Evolutionary conservation across 2,113 vertebrate species (phyloP), one percentile per base, ranked within the genome.

Genomic region (Tichodroma muraria): DNA sequence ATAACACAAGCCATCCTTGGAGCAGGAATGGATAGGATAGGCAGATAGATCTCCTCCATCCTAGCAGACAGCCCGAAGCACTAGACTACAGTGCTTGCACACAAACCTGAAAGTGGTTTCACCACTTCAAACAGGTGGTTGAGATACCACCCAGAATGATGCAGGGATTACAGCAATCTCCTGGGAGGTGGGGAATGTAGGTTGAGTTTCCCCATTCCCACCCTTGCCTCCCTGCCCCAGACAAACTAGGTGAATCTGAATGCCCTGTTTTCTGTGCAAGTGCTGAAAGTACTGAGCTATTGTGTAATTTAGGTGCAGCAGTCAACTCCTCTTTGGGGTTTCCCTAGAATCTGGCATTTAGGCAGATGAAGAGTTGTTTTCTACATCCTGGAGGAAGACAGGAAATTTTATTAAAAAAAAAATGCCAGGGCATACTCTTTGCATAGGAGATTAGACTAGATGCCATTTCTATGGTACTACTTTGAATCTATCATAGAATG

Each of bases 61-160:
- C 64, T 65, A 63, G 71, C 85, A 93, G 79, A 90, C 35, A 88
- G 82, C 88, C 94, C 54, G 85, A 85, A 95, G 95, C 96, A 53
- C 47, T 69, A 90, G 71, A 57, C 75, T 85, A n/a, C 40, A 65
- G 68, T 20, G 45, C 85, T 85, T 60, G 63, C 69, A 88, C 76
- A 40, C 53, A 56, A 93, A 71, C 45, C 79, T 64, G 28, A 82
- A 76, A 91, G 85, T 3, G 3, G 57, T 88, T 94, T 89, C 68
- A 90, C 95, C 85, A 92, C 92, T 95, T 96, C 95, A 95, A 90
- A 92, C 13, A 3, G 17, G 49, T 40, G 45, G 49, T 60, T 79
- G 80, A 87, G 82, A 73, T 94, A 82, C 95, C 90, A 96, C 90
- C 90, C 88, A 93, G 71, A 88, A 80, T 10, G 59, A 88, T 52